These are phyloP conservation scores for Pocillopora verrucosa DNA, from an alignment of 64 coral and sea anemone genomes.

Conservation along the genomic window DNA sequence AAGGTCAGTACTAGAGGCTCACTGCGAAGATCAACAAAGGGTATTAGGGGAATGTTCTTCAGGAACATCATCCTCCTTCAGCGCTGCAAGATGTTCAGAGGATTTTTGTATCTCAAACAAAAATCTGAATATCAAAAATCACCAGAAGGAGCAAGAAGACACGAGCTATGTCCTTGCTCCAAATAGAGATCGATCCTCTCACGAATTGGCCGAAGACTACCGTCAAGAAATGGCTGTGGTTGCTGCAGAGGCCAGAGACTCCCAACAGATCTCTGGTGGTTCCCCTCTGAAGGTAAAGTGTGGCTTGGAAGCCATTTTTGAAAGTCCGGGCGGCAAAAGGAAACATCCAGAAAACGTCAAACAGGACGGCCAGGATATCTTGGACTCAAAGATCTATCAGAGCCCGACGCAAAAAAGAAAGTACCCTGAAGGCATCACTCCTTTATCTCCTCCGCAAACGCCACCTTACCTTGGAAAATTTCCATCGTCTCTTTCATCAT, in stretches of 20 bases:
- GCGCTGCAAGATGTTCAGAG: neutral
- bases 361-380: too few relatives aligned
- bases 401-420: neutral
- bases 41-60: neutral
- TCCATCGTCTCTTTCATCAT: neutral
- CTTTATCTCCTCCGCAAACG: neutral
- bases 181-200: neutral
- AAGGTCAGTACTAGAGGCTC: neutral
- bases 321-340: too few relatives aligned
- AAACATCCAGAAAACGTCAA: too few relatives aligned
- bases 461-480: neutral
- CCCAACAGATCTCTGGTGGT: neutral
- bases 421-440: neutral
- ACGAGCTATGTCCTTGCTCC: neutral
- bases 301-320: too few relatives aligned
- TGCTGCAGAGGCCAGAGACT: neutral
- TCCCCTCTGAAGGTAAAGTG: neutral
- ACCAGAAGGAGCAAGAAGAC: neutral
- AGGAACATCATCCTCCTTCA: neutral
- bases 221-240: neutral
- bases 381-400: neutral
- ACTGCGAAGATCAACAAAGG: neutral
- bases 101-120: neutral
- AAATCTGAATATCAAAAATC: neutral
- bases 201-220: neutral